Evolutionary conservation across 2,888 invertebrate genomes (phyloP), one percentile per base, ranked within the genome.

Genomic region (Liopterus haemorrhoidalis): DNA sequence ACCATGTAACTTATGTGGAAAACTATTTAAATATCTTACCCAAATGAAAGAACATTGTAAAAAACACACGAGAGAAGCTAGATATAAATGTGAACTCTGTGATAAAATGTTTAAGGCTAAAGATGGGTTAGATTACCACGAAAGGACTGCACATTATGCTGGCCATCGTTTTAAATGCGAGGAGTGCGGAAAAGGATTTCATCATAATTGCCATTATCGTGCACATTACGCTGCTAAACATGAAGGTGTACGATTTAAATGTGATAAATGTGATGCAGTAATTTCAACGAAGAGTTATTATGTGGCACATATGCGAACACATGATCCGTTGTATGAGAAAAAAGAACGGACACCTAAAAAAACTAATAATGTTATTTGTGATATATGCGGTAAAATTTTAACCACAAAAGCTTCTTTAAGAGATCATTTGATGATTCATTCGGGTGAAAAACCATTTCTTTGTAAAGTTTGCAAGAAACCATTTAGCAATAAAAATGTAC

Each of bases 361-460:
- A n/a, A n/a, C n/a, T n/a, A n/a, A n/a, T n/a, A 59, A 14, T 70
- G 71, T 45, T 62, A 67, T 0, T 28, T 74, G 74, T 43, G 70
- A 71, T 43, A 47, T 70, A 37, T 74, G 74, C 18, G 70, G 71
- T 2, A 72, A 72, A 44, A 62, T 69, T 5, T 73, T 72, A 45
- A 72, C 70, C 27, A 54, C 32, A 18, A n/a, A 15, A 2, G 32
- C 15, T 16, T 16, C 16, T 12, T 16, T 32, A 8, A 2, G 46
- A 22, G 41, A 25, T 4, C 49, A 49, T 36, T 41, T 20, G 24
- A 37, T 11, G 19, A 38, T 47, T 8, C 72, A 72, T 41, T 68
- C 68, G 1, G 71, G 70, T 1, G 70, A 70, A 42, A 71, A 71
- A 41, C 49, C 50, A 5, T 51, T 48, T 35, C 35, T 45, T n/a